phyloP scores from a whole-genome alignment of 2,113 vertebrate species.

The Gulo gulo region DNA sequence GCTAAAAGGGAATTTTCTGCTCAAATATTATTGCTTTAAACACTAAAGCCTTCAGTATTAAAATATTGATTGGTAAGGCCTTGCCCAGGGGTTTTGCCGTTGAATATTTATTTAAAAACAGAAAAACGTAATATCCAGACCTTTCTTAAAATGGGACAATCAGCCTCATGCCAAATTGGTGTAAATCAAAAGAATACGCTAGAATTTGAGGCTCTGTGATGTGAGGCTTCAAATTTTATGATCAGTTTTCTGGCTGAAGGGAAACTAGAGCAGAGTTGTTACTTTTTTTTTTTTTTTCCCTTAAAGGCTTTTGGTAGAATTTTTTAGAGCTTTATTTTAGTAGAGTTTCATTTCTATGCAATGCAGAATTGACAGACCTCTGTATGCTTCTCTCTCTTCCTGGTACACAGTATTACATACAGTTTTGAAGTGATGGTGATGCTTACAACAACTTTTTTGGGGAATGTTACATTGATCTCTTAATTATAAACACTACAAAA shows the following conservation, averaged over 20 bases:
- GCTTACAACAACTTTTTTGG: background rate
- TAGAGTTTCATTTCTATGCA: conserved; percentile 83
- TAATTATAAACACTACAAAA: conserved; percentile 55
- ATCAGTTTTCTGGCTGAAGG: background rate
- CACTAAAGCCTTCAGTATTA: background rate
- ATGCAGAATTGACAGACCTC: conserved; percentile 50
- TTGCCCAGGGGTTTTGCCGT: conserved; percentile 50
- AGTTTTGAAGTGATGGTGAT: background rate
- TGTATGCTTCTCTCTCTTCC: conserved; percentile 50
- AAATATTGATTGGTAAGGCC: background rate
- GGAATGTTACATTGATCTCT: conserved; percentile 42
- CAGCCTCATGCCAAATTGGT: background rate
- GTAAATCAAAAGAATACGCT: background rate
- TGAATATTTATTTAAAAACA: background rate
- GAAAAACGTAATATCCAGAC: background rate
- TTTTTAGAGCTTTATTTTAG: conserved; percentile 50
- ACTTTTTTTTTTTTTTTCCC: background rate
- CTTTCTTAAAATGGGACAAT: background rate
- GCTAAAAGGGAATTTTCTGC: conserved; percentile 64
- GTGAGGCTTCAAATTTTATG: background rate
- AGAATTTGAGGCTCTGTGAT: background rate
- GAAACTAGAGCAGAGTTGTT: conserved; percentile 51
- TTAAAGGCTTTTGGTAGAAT: conserved; percentile 51
- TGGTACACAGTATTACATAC: background rate
- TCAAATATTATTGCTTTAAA: conserved; percentile 40